phyloP scores from a whole-genome alignment of 2,113 vertebrate species.

The Tapirus terrestris region DNA sequence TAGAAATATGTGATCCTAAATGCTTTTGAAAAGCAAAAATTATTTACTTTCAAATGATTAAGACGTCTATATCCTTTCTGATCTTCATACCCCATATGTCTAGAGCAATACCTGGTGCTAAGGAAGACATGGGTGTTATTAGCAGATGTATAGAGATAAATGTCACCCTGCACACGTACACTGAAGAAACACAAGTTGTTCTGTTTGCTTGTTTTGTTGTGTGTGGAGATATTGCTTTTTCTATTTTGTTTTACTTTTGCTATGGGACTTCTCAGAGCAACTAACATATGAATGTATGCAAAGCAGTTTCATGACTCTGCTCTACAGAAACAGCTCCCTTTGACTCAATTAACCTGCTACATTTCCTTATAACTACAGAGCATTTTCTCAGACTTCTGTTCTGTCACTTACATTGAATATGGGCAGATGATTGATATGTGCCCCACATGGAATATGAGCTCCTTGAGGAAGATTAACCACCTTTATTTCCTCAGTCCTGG shows the following conservation, averaged over 20 bases:
- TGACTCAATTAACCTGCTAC: background rate
- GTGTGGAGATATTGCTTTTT: background rate
- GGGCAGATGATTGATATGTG: background rate
- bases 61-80: background rate
- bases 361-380: background rate
- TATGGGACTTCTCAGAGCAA: background rate
- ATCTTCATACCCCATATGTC: background rate
- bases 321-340: background rate
- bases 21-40: background rate
- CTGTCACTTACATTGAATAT: background rate
- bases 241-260: background rate
- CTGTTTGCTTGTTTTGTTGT: background rate
- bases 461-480: background rate
- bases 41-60: background rate
- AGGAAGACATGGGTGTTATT: background rate
- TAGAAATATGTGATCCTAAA: background rate
- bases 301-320: background rate
- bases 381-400: background rate
- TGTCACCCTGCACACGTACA: background rate
- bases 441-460: background rate
- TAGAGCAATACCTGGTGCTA: background rate
- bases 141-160: background rate
- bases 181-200: background rate
- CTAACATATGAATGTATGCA: background rate
- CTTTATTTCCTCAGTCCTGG: background rate